Conservation (phyloP, 2,888 invertebrate species). For the Harpagoxenus sublaevis region DNA sequence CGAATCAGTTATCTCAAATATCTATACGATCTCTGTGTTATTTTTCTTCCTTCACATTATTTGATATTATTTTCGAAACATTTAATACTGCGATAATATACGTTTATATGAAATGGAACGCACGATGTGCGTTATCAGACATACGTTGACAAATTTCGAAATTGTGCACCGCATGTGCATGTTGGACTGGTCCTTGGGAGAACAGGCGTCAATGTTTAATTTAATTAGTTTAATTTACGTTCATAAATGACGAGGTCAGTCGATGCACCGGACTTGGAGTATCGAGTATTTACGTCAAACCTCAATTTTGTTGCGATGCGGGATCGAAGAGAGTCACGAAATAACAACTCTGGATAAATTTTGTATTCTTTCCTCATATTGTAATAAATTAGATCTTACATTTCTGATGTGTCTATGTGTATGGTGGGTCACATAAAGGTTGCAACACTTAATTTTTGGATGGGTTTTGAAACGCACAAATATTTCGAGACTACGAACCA, state of each 20-base stretch:
- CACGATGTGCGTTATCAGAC: background rate
- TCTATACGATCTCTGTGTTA: no score
- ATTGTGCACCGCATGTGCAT: background rate
- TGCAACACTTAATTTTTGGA: no score
- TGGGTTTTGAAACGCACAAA: no score
- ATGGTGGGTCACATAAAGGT: no score
- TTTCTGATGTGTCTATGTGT: background rate
- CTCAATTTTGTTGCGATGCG: background rate
- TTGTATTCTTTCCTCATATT: background rate
- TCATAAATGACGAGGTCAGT: conserved; percentile 43
- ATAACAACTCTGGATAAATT: background rate
- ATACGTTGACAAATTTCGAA: conserved; percentile 16
- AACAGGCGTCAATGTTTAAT: conserved; percentile 63
- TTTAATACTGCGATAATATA: no score
- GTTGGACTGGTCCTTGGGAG: conserved; percentile 43
- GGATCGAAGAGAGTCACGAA: background rate
- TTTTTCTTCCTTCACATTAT: background rate
- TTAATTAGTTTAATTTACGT: conserved; percentile 65
- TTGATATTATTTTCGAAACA: background rate
- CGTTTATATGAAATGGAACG: background rate
- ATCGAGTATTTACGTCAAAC: background rate
- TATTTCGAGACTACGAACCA: no score
- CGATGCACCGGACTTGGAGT: conserved; percentile 15
- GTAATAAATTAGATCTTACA: no score
- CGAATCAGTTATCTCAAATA: background rate